Conservation (phyloP, 2,888 invertebrate genomes). For the Nezara viridula region DNA sequence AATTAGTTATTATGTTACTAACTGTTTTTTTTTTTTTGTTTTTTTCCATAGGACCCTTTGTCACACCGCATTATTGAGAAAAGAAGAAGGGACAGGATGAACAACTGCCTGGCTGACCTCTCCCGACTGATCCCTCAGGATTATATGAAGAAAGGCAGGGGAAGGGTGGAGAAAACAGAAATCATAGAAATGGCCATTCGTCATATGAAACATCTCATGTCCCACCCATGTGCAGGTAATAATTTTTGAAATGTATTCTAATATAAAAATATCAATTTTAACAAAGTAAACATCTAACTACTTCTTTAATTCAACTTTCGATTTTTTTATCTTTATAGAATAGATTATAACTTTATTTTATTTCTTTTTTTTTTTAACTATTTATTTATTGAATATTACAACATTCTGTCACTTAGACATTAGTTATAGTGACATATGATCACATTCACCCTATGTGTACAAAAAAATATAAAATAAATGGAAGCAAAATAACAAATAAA, state of each 20-base stretch:
- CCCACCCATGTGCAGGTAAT: slow-evolving; percentile 64
- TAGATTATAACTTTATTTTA: not conserved
- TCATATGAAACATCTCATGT: slow-evolving; percentile 90
- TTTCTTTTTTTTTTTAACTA: too few species aligned
- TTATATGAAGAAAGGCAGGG: slow-evolving; percentile 94
- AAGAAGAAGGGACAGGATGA: slow-evolving; percentile 94
- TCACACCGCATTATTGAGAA: slow-evolving; percentile 99
- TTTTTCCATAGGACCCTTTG: slow-evolving; percentile 86
- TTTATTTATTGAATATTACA: too few species aligned
- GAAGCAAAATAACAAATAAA: too few species aligned
- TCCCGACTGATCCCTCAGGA: slow-evolving; percentile 93
- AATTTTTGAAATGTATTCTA: not conserved
- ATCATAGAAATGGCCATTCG: slow-evolving; percentile 98
- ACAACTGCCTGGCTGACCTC: slow-evolving; percentile 94
- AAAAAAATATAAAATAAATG: too few species aligned
- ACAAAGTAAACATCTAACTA: not conserved
- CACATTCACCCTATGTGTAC: too few species aligned
- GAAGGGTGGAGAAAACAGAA: slow-evolving; percentile 96
- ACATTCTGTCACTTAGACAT: too few species aligned
- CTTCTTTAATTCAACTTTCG: not conserved
- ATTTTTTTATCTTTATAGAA: not conserved
- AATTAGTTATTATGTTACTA: not conserved
- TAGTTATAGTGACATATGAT: too few species aligned
- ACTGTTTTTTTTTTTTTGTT: not conserved
- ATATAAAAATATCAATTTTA: not conserved